These are phyloP conservation scores for Phortica okadai DNA, from an alignment of 2,888 invertebrate genomes.

Conservation along the genomic window DNA sequence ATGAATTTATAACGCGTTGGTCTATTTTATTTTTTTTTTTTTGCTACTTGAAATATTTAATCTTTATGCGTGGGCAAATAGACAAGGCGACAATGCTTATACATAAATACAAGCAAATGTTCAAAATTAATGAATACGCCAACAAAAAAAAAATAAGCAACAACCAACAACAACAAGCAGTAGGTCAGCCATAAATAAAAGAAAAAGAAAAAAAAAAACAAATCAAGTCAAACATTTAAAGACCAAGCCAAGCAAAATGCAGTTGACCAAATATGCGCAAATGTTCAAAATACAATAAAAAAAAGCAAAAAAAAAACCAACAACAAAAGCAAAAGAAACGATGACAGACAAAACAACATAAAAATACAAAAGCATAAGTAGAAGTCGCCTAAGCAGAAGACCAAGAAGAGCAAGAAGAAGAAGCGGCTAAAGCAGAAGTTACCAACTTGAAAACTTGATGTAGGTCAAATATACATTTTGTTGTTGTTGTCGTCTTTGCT, in stretches of 20 bases:
- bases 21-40: not conserved
- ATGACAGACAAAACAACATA: conserved; percentile 40
- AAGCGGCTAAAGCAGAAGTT: conserved; percentile 54
- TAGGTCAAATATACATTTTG: conserved; percentile 60
- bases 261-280: conserved; percentile 69
- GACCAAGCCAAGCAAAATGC: conserved; percentile 46
- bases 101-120: conserved; percentile 47
- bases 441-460: conserved; percentile 72
- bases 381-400: not conserved
- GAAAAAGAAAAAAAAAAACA: not conserved
- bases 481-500: conserved; percentile 31
- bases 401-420: conserved; percentile 17
- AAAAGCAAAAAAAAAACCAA: conserved; percentile 2
- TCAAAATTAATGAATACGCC: conserved; percentile 69
- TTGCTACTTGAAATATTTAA: conserved; percentile 45
- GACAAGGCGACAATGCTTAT: conserved; percentile 46
- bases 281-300: conserved; percentile 41
- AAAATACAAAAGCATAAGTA: conserved; percentile 38
- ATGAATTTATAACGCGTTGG: not conserved
- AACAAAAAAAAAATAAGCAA: conserved; percentile 59
- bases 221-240: not conserved
- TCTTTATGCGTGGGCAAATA: conserved; percentile 62
- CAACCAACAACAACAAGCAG: conserved; percentile 32
- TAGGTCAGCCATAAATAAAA: conserved; percentile 12
- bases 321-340: conserved; percentile 48